phyloP scores from a whole-genome alignment of 2,888 invertebrate species.

The Zonitis immaculata region DNA sequence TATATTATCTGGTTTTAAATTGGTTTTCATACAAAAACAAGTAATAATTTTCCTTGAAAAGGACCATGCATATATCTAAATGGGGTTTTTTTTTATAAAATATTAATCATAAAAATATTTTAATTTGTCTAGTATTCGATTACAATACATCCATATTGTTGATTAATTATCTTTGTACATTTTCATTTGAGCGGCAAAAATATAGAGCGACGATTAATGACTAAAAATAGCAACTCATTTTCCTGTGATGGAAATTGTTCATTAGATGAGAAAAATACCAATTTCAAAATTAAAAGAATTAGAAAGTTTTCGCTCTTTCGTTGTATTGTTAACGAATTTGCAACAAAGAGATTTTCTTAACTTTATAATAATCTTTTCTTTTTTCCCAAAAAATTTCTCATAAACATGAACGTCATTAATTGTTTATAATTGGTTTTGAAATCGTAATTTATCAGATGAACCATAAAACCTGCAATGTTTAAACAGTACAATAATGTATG shows the following conservation, averaged over 20 bases:
- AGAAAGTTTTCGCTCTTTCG: too few relatives aligned
- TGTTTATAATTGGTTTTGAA: not conserved
- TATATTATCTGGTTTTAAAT: too few relatives aligned
- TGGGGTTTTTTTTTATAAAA: too few relatives aligned
- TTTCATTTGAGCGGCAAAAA: not conserved
- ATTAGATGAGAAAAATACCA: conserved; percentile 5
- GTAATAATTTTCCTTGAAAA: too few relatives aligned
- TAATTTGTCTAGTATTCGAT: too few relatives aligned
- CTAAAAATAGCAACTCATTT: not conserved
- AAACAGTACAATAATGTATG: conserved; percentile 11
- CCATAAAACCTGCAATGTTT: conserved; percentile 1
- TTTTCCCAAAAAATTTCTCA: too few relatives aligned
- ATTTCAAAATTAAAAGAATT: conserved; percentile 9
- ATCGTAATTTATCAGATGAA: not conserved
- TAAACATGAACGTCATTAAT: not conserved
- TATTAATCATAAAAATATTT: too few relatives aligned
- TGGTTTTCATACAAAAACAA: too few relatives aligned
- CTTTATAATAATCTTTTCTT: too few relatives aligned
- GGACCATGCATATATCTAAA: too few relatives aligned
- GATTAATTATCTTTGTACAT: not conserved
- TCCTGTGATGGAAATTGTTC: conserved; percentile 10
- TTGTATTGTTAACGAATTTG: too few relatives aligned
- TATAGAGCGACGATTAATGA: not conserved
- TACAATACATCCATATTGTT: not conserved
- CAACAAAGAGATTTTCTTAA: too few relatives aligned